A percentile compares a stretch with the other conserved stretches of the same genome.
These are phyloP conservation scores for Corythornis cristatus DNA, from an alignment of 2,113 vertebrate species.

Conservation along the genomic window DNA sequence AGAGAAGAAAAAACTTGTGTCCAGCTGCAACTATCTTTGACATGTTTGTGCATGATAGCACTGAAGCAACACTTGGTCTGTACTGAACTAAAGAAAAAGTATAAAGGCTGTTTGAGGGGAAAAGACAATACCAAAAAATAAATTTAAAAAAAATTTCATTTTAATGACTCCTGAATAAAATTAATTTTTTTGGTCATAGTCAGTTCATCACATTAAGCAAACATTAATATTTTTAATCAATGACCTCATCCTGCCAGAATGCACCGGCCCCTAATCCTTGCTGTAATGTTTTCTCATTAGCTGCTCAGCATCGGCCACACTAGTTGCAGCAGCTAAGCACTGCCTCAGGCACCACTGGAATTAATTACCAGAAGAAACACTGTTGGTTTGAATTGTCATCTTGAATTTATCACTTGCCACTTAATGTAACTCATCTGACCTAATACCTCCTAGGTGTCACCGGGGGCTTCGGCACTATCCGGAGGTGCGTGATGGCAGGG, in stretches of 20 bases:
- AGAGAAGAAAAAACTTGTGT: neutral
- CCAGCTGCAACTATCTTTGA: neutral
- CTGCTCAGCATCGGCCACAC: constrained; percentile 87
- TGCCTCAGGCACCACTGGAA: constrained; percentile 94
- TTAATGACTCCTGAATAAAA: constrained; percentile 57
- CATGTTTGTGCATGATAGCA: too few relatives aligned
- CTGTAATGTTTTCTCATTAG: constrained; percentile 95
- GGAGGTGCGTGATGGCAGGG: constrained; percentile 58
- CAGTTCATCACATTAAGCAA: constrained; percentile 71
- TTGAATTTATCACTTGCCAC: constrained; percentile 98
- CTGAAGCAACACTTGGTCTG: neutral
- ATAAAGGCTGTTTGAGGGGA: neutral
- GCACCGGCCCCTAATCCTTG: constrained; percentile 84
- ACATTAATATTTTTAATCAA: constrained; percentile 78
- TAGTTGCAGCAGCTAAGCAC: constrained; percentile 79
- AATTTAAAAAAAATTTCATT: neutral
- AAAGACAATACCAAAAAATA: neutral
- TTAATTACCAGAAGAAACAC: constrained; percentile 98
- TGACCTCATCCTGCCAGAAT: constrained; percentile 80
- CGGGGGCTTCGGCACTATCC: constrained; percentile 70
- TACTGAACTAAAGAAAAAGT: neutral
- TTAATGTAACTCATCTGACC: constrained; percentile 97
- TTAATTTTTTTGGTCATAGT: constrained; percentile 69
- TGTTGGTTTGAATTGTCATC: constrained; percentile 95
- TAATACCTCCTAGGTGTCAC: constrained; percentile 82